Conservation (phyloP, 2,888 invertebrate genomes). For the Lasioglossum calceatum region DNA sequence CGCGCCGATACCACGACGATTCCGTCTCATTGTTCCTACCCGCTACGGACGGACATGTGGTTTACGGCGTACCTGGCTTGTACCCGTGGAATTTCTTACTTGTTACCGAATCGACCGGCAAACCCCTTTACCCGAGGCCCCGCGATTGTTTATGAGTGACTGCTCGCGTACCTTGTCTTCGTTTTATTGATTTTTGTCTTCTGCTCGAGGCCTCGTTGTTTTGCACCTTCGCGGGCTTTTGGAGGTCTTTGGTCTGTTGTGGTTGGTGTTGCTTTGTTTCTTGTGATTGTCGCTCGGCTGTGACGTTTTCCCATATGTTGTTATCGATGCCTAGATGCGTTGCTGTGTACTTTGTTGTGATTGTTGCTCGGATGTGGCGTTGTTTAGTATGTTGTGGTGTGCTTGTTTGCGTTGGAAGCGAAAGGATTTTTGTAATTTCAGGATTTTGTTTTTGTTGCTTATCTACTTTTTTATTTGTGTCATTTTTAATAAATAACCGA, state of each 20-base stretch:
- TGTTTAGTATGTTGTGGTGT: not conserved
- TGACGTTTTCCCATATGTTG: no score
- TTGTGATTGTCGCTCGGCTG: not conserved
- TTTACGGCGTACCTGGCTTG: conserved; percentile 3
- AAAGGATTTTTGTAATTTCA: not conserved
- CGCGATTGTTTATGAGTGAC: not conserved
- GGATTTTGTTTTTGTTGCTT: not conserved
- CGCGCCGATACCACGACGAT: conserved; percentile 1
- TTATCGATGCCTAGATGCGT: no score
- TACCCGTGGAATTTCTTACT: not conserved
- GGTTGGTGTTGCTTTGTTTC: not conserved
- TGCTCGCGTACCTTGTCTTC: conserved; percentile 2
- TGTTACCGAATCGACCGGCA: conserved; percentile 1
- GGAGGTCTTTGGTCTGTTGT: not conserved
- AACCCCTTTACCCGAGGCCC: not conserved
- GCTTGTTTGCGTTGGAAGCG: not conserved
- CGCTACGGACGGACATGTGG: not conserved
- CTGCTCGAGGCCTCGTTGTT: not conserved
- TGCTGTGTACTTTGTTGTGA: not conserved
- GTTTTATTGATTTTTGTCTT: not conserved
- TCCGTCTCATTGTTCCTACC: not conserved
- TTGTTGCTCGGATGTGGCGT: not conserved
- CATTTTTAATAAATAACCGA: not conserved
- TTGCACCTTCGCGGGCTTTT: not conserved
- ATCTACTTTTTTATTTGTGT: not conserved